Evolutionary conservation across 2,797 vertebrate species (phyloP), one percentile per base, ranked within the genome.

Genomic region (Falco naumanni): DNA sequence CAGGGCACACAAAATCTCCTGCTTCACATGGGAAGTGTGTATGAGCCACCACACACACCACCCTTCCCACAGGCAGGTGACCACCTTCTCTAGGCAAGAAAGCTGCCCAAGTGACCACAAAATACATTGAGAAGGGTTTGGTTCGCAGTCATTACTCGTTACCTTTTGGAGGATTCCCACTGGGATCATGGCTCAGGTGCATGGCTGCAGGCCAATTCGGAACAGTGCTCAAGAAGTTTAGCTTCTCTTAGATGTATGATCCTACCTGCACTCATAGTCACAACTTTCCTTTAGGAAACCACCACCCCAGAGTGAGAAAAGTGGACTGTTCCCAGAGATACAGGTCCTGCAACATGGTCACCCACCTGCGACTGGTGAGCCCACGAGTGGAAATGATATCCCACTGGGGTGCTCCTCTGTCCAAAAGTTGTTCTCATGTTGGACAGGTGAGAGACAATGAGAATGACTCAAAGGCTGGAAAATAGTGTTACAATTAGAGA

Each of bases 311-410:
- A 50, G 24, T 15, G 22, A 92, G 59, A 50, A 57, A 85, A 72
- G 24, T 13, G 18, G 17, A 26, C 56, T 50, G 3, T 41, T 53
- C 33, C 33, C 71, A 76, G 63, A 69, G 39, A 33, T 29, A 3
- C 0, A 3, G 43, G 22, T 63, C 43, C 63, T 53, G 34, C 18
- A 51, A 72, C 24, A 14, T 0, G 0, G 31, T 69, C 54, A 68
- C 34, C 12, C 60, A 47, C 5, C 47, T 71, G 61, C 1, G 2
- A 12, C 1, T n/a, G 57, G 21, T 20, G 37, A 78, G 25, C 12
- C 19, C 74, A n/a, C 43, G 63, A 21, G 10, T 47, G 37, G 71
- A 47, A 76, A 66, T 21, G 4, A 29, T 63, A 45, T 66, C 51
- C 34, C 47, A 4, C 6, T 51, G 31, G 48, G 43, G 17, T 47